Evolutionary conservation across 64 coral and sea anemone species (phyloP), one percentile per base, ranked within the genome.

Genomic region (Astreopora myriophthalma): DNA sequence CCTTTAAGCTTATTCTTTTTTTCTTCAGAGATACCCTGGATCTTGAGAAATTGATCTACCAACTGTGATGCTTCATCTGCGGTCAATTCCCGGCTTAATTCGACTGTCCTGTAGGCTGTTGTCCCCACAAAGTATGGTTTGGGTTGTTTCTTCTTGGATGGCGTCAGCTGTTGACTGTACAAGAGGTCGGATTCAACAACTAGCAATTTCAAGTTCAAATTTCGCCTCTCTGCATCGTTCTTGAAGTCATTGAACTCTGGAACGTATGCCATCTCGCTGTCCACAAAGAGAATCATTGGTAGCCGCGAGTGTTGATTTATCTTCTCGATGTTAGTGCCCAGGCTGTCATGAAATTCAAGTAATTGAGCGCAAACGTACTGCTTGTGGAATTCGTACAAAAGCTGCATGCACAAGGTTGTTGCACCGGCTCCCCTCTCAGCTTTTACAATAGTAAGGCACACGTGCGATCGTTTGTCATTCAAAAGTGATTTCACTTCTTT

Each of bases 191-290:
- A 91, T 74, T 91, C 94, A 44, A 95, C 89, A 32, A 95, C 44
- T n/a, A 95, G 66, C 38, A 95, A 85, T 34, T 91, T 91, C 7
- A 95, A 78, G 52, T 51, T 91, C 24, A 95, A 26, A 51, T 80
- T 91, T 37, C 89, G 51, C 31, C 11, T 39, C 49, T 87, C 84
- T 26, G 84, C 94, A 34, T 91, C 71, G 6, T 85, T 86, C 19
- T 95, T 95, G n/a, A 95, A 95, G 55, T 95, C 94, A 34, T 58
- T 55, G 85, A 95, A 91, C 22, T 95, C 94, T 80, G 32, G 88
- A 9, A 86, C 65, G 87, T 87, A 32, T 19, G 73, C 81, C 77
- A 95, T 69, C n/a, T 95, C 74, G 22, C 84, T 85, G 24, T 95
- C 88, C 3, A 95, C 94, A 81, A 91, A 95, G 6, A 95, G 65